Conservation (phyloP, 2,113 vertebrate genomes). For the Semnornis frantzii region DNA sequence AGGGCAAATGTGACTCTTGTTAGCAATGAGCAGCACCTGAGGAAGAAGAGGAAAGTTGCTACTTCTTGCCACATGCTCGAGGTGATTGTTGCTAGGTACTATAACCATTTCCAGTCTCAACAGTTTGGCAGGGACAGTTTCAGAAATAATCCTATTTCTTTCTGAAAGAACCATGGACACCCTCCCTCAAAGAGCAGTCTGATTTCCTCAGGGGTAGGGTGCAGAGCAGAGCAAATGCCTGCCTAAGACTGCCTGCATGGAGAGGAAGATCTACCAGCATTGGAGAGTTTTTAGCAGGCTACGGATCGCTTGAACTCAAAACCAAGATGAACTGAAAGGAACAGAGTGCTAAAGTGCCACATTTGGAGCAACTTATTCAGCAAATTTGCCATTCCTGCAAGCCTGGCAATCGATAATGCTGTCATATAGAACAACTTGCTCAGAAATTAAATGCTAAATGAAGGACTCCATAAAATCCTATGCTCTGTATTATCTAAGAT, state of each 20-base stretch:
- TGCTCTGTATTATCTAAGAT: not conserved
- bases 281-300: not conserved
- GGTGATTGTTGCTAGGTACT: not conserved
- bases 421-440: conserved; percentile 4
- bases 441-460: conserved; percentile 20
- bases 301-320: not conserved
- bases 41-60: not conserved
- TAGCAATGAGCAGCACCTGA: not conserved
- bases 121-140: not conserved
- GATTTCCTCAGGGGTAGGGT: not conserved
- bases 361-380: not conserved
- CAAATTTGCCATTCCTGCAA: conserved; percentile 5
- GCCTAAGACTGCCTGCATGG: not conserved
- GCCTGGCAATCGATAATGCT: conserved; percentile 26
- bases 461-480: conserved; percentile 15
- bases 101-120: not conserved
- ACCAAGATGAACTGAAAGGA: not conserved
- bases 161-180: not conserved
- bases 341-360: not conserved
- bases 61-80: not conserved
- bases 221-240: not conserved
- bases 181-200: not conserved
- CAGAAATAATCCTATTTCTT: not conserved
- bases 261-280: not conserved
- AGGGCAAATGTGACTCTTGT: not conserved